Conservation (phyloP, 2,888 invertebrate species). For the Hyposoter didymator region DNA sequence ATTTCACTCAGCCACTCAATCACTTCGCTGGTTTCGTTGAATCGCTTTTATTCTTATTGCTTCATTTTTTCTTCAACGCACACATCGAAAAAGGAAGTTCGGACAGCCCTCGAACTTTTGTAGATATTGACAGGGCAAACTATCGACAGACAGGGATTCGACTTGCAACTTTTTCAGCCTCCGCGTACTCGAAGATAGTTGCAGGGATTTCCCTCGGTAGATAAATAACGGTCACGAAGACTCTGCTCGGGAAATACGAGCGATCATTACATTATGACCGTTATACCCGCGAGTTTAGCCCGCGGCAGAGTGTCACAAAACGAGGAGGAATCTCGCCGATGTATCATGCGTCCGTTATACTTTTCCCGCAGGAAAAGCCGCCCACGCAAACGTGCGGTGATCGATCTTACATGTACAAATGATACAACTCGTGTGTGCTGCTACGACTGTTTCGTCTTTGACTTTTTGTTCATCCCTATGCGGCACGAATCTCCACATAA, state of each 20-base stretch:
- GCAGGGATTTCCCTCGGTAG: constrained; percentile 46
- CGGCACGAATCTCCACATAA: constrained; percentile 14
- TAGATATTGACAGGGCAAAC: background rate
- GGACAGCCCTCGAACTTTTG: background rate
- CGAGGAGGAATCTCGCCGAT: constrained; percentile 53
- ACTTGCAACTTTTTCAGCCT: background rate
- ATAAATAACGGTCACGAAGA: constrained; percentile 71
- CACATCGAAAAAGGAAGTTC: background rate
- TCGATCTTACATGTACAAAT: constrained; percentile 30
- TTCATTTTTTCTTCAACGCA: background rate
- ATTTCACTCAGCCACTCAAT: background rate
- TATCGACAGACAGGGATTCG: background rate
- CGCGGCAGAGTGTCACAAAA: constrained; percentile 50
- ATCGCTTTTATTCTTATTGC: background rate
- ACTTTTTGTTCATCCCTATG: constrained; percentile 40
- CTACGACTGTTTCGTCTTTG: constrained; percentile 33
- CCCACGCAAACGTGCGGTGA: constrained; percentile 45
- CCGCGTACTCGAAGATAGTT: constrained; percentile 7
- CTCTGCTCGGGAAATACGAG: constrained; percentile 69
- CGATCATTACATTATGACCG: constrained; percentile 75
- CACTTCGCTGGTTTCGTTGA: background rate
- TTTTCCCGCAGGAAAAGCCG: constrained; percentile 70
- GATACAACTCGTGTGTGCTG: constrained; percentile 2
- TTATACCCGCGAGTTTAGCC: constrained; percentile 66
- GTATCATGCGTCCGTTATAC: constrained; percentile 69